Conservation (phyloP, 2,113 vertebrate genomes). For the Hassar affinis region DNA sequence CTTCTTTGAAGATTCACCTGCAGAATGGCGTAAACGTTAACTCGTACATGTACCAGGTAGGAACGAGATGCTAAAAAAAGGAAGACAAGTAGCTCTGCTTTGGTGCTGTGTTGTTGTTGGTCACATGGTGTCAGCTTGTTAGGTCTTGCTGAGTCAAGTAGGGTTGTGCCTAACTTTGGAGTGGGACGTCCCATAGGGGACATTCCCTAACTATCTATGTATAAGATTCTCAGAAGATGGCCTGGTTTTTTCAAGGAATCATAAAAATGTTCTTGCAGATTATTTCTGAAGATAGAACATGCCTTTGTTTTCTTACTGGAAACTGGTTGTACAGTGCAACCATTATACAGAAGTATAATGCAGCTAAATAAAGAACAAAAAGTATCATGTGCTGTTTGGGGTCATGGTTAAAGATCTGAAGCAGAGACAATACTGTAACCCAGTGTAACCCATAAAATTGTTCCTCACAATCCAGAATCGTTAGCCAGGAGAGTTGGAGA, state of each 20-base stretch:
- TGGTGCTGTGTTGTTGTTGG: background rate
- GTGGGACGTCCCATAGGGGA: slow-evolving; percentile 5
- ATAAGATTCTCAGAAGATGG: background rate
- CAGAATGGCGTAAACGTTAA: slow-evolving; percentile 83
- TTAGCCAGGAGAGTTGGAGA: background rate
- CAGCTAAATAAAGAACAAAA: background rate
- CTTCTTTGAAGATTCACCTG: slow-evolving; percentile 69
- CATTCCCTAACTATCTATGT: background rate
- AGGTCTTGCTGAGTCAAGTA: background rate
- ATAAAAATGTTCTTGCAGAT: too few species aligned
- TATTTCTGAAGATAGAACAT: background rate
- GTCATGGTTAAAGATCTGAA: background rate
- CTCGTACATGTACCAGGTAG: slow-evolving; percentile 86
- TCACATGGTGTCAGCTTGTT: slow-evolving; percentile 13
- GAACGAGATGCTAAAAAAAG: slow-evolving; percentile 34
- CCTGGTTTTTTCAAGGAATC: background rate
- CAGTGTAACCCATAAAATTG: background rate
- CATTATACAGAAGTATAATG: background rate
- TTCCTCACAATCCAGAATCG: background rate
- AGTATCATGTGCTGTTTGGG: background rate
- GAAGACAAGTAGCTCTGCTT: background rate
- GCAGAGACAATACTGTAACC: background rate
- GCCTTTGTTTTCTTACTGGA: background rate
- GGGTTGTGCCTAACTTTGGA: slow-evolving; percentile 7
- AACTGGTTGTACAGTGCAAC: background rate